These are phyloP conservation scores for Neoseiulus cucumeris DNA, from an alignment of 1,140 invertebrate species.

Conservation along the genomic window DNA sequence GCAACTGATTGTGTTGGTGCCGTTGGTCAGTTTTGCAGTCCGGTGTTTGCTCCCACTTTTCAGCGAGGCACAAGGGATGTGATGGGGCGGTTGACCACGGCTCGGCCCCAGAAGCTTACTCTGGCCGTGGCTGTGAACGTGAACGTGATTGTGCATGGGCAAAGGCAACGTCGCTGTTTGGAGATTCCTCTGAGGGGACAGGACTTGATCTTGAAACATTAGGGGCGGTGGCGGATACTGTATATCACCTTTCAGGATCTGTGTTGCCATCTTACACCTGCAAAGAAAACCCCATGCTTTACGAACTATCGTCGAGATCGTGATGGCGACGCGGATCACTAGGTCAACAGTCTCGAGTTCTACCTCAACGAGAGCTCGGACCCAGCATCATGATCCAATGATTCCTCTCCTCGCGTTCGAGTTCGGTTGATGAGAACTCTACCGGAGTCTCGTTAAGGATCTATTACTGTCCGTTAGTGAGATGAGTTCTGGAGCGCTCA, in stretches of 20 bases:
- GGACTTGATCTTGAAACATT: neutral
- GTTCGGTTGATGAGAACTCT: no score
- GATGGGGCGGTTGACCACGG: neutral
- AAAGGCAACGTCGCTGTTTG: neutral
- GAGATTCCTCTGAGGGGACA: neutral
- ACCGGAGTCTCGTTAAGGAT: no score
- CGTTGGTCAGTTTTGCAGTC: neutral
- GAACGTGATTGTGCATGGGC: neutral
- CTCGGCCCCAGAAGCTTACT: neutral
- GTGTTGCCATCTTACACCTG: conserved; percentile 9
- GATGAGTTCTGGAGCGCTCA: no score
- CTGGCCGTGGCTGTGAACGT: neutral
- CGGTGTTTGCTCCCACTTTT: neutral
- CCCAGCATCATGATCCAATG: no score
- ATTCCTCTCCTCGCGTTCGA: no score
- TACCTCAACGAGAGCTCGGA: no score
- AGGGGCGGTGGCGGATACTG: neutral
- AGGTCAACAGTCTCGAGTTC: no score
- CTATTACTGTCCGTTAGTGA: no score
- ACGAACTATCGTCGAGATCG: no score
- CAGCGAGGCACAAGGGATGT: neutral
- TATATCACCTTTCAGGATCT: neutral
- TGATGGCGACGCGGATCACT: no score
- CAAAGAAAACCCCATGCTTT: neutral
- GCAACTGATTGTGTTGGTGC: conserved; percentile 1